Evolutionary conservation across 2,888 invertebrate species (phyloP).

Genomic region (Catocala nupta): DNA sequence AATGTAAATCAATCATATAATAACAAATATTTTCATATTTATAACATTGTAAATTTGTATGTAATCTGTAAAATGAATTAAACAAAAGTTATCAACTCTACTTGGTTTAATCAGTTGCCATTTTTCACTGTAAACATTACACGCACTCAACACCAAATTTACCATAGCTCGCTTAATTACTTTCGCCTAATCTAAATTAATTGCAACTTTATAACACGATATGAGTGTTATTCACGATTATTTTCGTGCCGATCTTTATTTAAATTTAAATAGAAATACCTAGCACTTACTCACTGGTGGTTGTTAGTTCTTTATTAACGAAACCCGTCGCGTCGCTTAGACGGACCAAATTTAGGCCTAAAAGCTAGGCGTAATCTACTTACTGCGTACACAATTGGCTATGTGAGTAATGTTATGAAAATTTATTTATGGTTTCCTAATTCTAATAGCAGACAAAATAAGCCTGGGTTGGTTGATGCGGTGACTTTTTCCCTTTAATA

Average conservation of each 20-base stretch:
- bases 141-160: constrained; percentile 15
- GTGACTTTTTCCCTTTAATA: constrained; percentile 22
- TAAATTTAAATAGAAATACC: constrained; percentile 14
- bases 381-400: constrained; percentile 17
- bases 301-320: constrained; percentile 20
- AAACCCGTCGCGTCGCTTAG: constrained; percentile 46
- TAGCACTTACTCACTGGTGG: neutral
- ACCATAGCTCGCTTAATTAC: constrained; percentile 39
- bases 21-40: too few species aligned
- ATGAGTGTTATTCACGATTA: constrained; percentile 43
- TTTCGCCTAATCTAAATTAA: constrained; percentile 45
- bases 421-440: constrained; percentile 20
- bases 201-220: constrained; percentile 35
- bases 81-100: too few species aligned
- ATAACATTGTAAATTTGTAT: too few species aligned
- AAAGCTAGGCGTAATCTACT: constrained; percentile 50
- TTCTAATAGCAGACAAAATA: constrained; percentile 34
- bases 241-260: constrained; percentile 6
- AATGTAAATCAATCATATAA: too few species aligned
- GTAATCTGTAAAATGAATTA: too few species aligned
- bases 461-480: constrained; percentile 51
- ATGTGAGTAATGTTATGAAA: constrained; percentile 32
- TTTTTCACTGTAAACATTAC: constrained; percentile 1
- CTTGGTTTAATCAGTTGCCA: neutral
- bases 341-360: constrained; percentile 57